Base-by-base conservation (phyloP, 1,140 invertebrate species). In the Hycleus cichorii region DNA sequence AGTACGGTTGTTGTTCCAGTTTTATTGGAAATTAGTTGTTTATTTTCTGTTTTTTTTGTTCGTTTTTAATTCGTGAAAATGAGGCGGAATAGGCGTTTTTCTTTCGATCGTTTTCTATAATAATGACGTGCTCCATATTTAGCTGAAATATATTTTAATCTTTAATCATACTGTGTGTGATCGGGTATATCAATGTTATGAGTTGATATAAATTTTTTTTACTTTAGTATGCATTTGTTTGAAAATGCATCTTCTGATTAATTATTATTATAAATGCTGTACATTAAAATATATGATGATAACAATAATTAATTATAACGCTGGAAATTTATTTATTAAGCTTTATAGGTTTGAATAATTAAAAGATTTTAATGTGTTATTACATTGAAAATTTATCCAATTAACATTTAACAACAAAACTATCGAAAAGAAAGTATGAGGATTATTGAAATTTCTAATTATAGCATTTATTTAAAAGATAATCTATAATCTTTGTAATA, bases 121-220 rank as follows among this genome's bases (percentile, higher is more conserved):
- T 18, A 32, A 47, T 53, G 42, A 53, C 51, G 44, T 45, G 42
- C 51, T 59, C 47, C 53, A 60, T 42, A 49, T 56, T 64, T 60
- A 50, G 59, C 42, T 65, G 58, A 64, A 65, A 61, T 62, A 67
- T 69, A 62, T 67, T 18, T 65, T 58, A 66, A 63, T 67, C 61
- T 66, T 63, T 69, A 71, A 74, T 74, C 72, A 74, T 74, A 70
- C 72, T 74, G 72, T 74, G 72, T 74, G 71, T 74, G 72, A 72
- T 73, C 65, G 69, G 32, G 71, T 73, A 72, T 72, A 73, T 73
- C 72, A 74, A 73, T 74, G 64, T 73, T 74, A 65, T 73, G 66
- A 71, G 69, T 73, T 73, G 72, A 73, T 73, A 69, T 69, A 65
- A 57, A 63, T 60, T 59, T 67, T 63, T 62, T 58, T 49, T 64